These are phyloP conservation scores for Drosophila eugracilis DNA, from an alignment of 1,140 invertebrate species.

Conservation along the genomic window DNA sequence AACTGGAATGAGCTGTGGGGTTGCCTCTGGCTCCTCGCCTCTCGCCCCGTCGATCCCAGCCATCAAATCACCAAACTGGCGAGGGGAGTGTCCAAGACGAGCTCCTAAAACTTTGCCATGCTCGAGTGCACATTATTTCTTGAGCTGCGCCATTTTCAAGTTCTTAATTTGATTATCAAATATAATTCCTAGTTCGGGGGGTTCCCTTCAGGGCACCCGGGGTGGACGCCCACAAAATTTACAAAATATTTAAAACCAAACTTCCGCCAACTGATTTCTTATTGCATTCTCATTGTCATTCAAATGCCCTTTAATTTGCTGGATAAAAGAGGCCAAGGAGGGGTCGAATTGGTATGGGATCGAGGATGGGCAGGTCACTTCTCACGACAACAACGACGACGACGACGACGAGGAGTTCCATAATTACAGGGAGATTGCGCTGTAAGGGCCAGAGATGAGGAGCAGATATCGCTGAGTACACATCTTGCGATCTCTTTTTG, in stretches of 20 bases:
- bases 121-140: constrained; percentile 54
- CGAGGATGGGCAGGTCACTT: constrained; percentile 51
- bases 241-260: constrained; percentile 83
- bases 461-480: constrained; percentile 54
- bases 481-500: constrained; percentile 50
- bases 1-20: constrained; percentile 73
- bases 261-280: constrained; percentile 63
- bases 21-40: constrained; percentile 13
- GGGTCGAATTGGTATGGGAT: constrained; percentile 7
- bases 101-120: constrained; percentile 54
- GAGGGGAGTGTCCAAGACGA: constrained; percentile 74
- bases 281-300: constrained; percentile 61
- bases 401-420: no score
- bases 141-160: constrained; percentile 64
- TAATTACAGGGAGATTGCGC: constrained; percentile 57
- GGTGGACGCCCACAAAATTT: constrained; percentile 78
- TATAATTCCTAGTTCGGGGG: constrained; percentile 21
- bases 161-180: constrained; percentile 42
- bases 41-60: neutral
- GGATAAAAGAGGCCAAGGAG: constrained; percentile 26
- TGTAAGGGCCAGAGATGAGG: constrained; percentile 37
- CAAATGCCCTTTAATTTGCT: constrained; percentile 58
- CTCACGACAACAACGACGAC: no score
- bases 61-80: neutral
- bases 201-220: neutral